These are phyloP conservation scores for Leucoraja ocellata DNA, from an alignment of 2,797 vertebrate species.

Conservation along the genomic window DNA sequence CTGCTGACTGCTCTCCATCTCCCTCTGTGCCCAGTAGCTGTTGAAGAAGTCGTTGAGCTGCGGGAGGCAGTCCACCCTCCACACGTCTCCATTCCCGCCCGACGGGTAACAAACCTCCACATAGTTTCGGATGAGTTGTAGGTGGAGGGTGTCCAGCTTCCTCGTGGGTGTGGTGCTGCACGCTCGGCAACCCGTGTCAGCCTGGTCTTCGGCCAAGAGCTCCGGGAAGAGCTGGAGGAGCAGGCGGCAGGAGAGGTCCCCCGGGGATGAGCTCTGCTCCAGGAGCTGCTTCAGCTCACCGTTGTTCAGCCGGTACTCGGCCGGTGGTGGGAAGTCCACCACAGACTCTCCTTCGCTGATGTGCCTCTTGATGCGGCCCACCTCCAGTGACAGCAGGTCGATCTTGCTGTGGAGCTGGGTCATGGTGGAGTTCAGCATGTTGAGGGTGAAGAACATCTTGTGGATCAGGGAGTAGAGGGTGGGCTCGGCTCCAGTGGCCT, in stretches of 20 bases:
- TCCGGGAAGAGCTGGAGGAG: constrained; percentile 93
- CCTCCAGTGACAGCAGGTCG: constrained; percentile 90
- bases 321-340: constrained; percentile 69
- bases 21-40: constrained; percentile 93
- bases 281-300: constrained; percentile 82
- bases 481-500: constrained; percentile 60
- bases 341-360: no score
- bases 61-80: constrained; percentile 90
- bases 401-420: constrained; percentile 96
- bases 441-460: constrained; percentile 97
- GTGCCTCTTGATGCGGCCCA: constrained; percentile 87
- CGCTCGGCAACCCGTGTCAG: constrained; percentile 68
- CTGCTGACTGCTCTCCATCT: constrained; percentile 80
- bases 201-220: constrained; percentile 76
- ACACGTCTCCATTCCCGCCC: constrained; percentile 76
- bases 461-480: constrained; percentile 89
- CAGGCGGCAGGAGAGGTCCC: constrained; percentile 87
- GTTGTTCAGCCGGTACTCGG: constrained; percentile 83
- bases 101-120: constrained; percentile 90
- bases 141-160: constrained; percentile 83
- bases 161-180: constrained; percentile 74
- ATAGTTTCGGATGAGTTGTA: constrained; percentile 94
- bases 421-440: constrained; percentile 93
- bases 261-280: constrained; percentile 81
- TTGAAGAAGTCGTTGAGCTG: constrained; percentile 95